Evolutionary conservation across 2,888 invertebrate species (phyloP).

Genomic region (Colletes collaris): DNA sequence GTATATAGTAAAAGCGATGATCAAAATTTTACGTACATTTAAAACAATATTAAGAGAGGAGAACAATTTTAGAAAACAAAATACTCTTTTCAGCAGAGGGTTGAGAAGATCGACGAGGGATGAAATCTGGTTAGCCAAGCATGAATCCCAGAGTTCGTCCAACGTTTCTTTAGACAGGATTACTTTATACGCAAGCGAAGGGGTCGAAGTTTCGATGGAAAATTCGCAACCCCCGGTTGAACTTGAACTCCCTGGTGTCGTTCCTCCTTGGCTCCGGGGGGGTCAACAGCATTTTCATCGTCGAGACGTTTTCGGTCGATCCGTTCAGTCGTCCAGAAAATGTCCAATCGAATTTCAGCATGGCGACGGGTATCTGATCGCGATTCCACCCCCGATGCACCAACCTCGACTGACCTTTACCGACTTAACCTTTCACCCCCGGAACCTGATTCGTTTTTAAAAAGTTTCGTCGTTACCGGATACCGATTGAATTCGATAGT

Average conservation of each 20-base stretch:
- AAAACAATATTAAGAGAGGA: too few relatives aligned
- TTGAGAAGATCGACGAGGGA: too few relatives aligned
- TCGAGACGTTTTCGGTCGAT: conserved; percentile 40
- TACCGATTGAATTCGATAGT: neutral
- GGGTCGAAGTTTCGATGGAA: neutral
- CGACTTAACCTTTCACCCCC: conserved; percentile 29
- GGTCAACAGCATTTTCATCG: conserved; percentile 67
- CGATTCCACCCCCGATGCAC: neutral
- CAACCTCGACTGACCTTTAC: conserved; percentile 5
- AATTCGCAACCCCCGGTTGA: conserved; percentile 21
- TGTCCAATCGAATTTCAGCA: conserved; percentile 56
- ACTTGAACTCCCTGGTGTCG: conserved; percentile 45
- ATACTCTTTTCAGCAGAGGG: too few relatives aligned
- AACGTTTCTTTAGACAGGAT: too few relatives aligned
- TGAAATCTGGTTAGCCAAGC: too few relatives aligned
- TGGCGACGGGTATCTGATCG: neutral
- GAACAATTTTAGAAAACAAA: too few relatives aligned
- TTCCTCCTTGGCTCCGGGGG: conserved; percentile 32
- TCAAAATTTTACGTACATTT: too few relatives aligned
- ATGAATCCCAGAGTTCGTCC: too few relatives aligned
- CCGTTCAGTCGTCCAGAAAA: conserved; percentile 52
- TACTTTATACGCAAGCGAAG: too few relatives aligned
- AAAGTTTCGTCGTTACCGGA: neutral
- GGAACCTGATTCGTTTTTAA: neutral
- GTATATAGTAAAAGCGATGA: too few relatives aligned